These are phyloP conservation scores for Oryzaephilus surinamensis DNA, from an alignment of 1,140 invertebrate species.

Conservation along the genomic window DNA sequence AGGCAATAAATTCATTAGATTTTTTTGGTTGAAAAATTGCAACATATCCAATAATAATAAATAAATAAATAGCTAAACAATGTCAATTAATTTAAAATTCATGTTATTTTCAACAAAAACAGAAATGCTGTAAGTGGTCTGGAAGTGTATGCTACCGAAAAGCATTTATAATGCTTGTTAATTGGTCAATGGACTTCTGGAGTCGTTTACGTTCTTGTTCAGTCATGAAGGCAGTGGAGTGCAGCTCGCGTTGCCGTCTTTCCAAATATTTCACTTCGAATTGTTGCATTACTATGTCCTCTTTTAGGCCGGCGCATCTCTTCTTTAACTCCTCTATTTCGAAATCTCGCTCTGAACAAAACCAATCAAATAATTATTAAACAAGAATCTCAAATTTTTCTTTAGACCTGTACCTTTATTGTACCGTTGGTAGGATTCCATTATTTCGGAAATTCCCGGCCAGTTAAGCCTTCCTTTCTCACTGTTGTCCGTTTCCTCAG, in stretches of 20 bases:
- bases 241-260: conserved; percentile 19
- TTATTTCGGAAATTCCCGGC: conserved; percentile 26
- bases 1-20: neutral
- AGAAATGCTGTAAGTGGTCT: conserved; percentile 7
- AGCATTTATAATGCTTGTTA: conserved; percentile 24
- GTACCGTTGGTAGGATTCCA: conserved; percentile 24
- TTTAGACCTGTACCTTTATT: conserved; percentile 27
- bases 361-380: too few relatives aligned
- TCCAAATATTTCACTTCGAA: conserved; percentile 18
- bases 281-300: conserved; percentile 16
- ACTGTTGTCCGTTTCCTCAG: conserved; percentile 4
- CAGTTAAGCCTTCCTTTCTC: conserved; percentile 14
- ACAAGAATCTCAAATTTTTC: too few relatives aligned
- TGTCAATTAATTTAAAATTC: conserved; percentile 3
- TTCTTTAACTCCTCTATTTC: conserved; percentile 19
- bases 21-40: neutral
- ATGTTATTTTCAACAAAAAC: too few relatives aligned
- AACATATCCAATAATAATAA: neutral
- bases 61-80: neutral
- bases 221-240: conserved; percentile 17
- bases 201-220: conserved; percentile 21
- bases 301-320: conserved; percentile 14
- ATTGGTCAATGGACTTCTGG: conserved; percentile 22
- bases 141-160: conserved; percentile 24
- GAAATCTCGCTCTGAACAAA: conserved; percentile 12